phyloP scores from a whole-genome alignment of 2,113 vertebrate species.

The Urocynchramus pylzowi region DNA sequence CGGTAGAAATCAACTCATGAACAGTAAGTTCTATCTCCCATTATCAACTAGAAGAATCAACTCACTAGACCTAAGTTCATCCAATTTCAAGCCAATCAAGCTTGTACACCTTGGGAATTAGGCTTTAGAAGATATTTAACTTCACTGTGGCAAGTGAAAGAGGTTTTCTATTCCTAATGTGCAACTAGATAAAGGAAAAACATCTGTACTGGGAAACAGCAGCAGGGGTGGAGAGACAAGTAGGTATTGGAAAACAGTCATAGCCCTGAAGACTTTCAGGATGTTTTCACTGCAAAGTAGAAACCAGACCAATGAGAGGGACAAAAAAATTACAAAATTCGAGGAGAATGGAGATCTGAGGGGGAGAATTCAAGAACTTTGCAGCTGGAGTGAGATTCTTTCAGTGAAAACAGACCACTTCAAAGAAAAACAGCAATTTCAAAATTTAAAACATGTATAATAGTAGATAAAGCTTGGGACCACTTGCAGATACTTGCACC shows the following conservation, averaged over 20 bases:
- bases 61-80: not conserved
- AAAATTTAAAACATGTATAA: not conserved
- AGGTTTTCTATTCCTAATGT: not conserved
- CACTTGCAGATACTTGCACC: not conserved
- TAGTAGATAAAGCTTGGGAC: not conserved
- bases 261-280: not conserved
- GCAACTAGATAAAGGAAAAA: not conserved
- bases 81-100: not conserved
- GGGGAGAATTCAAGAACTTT: not conserved
- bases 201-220: not conserved
- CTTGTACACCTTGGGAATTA: not conserved
- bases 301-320: not conserved
- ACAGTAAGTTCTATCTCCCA: not conserved
- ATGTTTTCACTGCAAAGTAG: not conserved
- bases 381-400: not conserved
- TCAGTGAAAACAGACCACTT: not conserved
- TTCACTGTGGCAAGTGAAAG: not conserved
- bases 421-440: not conserved
- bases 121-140: not conserved
- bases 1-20: not conserved
- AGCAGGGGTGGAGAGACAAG: not conserved
- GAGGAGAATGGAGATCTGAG: not conserved
- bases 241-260: not conserved
- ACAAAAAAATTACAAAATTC: not conserved
- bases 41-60: not conserved